Evolutionary conservation across 1,140 invertebrate genomes (phyloP).

Genomic region (Thalassaphorura encarpata): DNA sequence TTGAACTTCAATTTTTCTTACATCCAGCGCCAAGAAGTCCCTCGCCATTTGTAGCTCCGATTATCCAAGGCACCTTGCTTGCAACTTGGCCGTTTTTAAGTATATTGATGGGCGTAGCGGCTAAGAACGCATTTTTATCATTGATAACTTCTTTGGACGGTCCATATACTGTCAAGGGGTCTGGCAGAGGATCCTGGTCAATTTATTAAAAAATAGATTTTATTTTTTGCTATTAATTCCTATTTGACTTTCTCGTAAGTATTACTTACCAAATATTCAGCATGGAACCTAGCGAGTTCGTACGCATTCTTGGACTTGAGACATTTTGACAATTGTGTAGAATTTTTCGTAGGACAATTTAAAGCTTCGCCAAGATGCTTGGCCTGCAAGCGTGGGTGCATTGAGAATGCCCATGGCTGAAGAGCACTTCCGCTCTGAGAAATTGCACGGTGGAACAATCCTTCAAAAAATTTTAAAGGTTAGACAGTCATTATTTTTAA

Average conservation of each 20-base stretch:
- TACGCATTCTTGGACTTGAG: slow-evolving; percentile 10
- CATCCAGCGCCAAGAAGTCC: not conserved
- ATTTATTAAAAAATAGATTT: not conserved
- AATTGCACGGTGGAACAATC: slow-evolving; percentile 20
- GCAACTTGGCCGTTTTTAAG: slow-evolving; percentile 38
- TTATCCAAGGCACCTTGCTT: not conserved
- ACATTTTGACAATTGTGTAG: slow-evolving; percentile 15
- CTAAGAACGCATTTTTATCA: slow-evolving; percentile 42
- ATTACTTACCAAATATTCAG: slow-evolving; percentile 20
- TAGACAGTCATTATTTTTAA: not conserved
- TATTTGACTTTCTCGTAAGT: not conserved
- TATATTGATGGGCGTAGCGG: slow-evolving; percentile 35
- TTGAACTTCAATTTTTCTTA: not conserved
- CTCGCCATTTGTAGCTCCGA: not conserved
- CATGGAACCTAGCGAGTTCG: slow-evolving; percentile 14
- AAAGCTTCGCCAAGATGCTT: slow-evolving; percentile 11
- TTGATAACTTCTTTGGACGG: slow-evolving; percentile 36
- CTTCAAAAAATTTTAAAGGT: slow-evolving; percentile 2
- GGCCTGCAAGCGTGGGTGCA: slow-evolving; percentile 1
- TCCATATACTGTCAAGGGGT: not conserved
- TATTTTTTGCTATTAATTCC: not conserved
- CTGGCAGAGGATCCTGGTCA: not conserved
- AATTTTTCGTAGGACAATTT: slow-evolving; percentile 13
- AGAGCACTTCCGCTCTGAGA: slow-evolving; percentile 13
- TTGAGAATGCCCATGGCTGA: slow-evolving; percentile 16